phyloP scores from a whole-genome alignment of 2,113 vertebrate species.

The Dissostichus mawsoni region DNA sequence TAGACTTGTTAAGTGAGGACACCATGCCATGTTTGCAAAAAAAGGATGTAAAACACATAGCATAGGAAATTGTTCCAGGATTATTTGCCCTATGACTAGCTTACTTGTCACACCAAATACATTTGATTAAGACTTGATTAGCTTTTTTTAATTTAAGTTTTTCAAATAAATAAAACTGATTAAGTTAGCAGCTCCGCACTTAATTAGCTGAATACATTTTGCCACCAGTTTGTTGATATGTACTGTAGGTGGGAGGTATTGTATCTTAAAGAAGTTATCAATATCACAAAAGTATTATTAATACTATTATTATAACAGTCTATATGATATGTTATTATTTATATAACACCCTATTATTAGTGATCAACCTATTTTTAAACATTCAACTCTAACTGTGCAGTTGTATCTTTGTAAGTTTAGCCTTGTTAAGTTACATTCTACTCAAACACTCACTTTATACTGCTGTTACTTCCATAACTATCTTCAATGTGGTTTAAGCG shows the following conservation, averaged over 20 bases:
- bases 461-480: not conserved
- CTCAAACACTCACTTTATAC: not conserved
- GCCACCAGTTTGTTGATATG: not conserved
- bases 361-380: not conserved
- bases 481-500: not conserved
- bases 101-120: not conserved
- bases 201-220: not conserved
- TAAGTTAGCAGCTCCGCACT: accelerated
- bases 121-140: not conserved
- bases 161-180: not conserved
- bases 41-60: too few relatives aligned
- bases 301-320: not conserved
- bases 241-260: not conserved
- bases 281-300: not conserved
- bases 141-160: not conserved
- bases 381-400: not conserved
- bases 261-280: not conserved
- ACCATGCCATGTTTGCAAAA: not conserved
- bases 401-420: not conserved
- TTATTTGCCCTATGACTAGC: not conserved
- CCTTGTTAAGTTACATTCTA: not conserved
- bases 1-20: not conserved
- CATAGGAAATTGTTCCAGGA: not conserved
- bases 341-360: not conserved
- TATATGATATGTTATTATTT: not conserved